A percentile compares a stretch with the other conserved stretches of the same genome.
Conservation (phyloP, 2,113 vertebrate genomes). For the Halichoerus grypus region DNA sequence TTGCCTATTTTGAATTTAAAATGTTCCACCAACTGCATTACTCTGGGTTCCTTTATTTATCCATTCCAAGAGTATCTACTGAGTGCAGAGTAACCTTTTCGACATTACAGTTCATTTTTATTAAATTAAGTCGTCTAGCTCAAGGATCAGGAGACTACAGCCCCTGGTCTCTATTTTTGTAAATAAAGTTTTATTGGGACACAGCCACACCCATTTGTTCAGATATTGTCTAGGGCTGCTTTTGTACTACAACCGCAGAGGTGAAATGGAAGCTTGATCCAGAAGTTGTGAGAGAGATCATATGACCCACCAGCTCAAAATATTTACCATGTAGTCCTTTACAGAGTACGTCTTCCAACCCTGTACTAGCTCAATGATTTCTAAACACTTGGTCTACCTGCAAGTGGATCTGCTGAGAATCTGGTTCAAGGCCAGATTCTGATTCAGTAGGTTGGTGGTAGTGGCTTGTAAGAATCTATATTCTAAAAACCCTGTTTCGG, state of each 20-base stretch:
- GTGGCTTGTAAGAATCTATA: background rate
- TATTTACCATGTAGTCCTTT: background rate
- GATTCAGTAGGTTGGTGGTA: background rate
- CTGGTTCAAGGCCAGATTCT: background rate
- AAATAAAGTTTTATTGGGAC: slow-evolving; percentile 19
- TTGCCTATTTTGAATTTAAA: slow-evolving; percentile 26
- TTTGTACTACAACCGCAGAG: background rate
- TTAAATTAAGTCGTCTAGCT: slow-evolving; percentile 48
- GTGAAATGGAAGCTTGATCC: background rate
- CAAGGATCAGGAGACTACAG: background rate
- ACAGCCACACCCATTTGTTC: background rate
- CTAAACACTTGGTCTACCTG: background rate
- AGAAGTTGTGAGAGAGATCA: background rate
- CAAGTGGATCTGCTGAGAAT: background rate
- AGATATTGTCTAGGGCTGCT: background rate
- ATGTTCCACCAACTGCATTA: background rate
- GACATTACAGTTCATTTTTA: background rate
- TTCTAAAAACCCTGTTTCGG: background rate
- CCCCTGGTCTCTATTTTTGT: background rate
- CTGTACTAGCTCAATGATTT: background rate
- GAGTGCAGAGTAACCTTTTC: background rate
- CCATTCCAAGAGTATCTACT: background rate
- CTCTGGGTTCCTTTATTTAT: background rate
- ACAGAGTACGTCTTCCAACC: background rate
- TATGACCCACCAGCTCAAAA: background rate